Evolutionary conservation across 2,888 invertebrate species (phyloP), one percentile per base, ranked within the genome.

Genomic region (Drosophila tanythrix): DNA sequence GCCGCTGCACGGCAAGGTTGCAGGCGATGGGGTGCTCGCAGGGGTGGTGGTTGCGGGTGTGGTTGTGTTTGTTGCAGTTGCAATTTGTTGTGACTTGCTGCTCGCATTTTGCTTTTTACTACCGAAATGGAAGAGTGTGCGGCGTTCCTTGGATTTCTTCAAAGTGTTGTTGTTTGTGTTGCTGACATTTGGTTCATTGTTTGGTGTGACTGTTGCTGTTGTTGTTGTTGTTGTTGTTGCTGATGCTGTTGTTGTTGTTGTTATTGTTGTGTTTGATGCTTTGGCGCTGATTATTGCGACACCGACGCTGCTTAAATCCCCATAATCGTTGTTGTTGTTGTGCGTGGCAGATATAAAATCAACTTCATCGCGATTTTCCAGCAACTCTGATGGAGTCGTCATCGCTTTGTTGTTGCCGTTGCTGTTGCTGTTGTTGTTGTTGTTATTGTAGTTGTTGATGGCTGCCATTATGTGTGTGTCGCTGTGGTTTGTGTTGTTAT

Each of bases 281-380:
- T 84, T 84, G 88, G 73, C 59, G 79, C 55, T 67, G 58, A 86
- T 76, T 56, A 73, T 66, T 29, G 72, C 84, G 27, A 64, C 76
- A 62, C 65, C 79, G 67, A 58, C 81, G 73, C 79, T 80, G 53
- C 78, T 64, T 33, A 90, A 86, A 65, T 83, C 79, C 51, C 89
- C 89, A 62, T 86, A 87, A 8, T 88, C 77, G 50, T 90, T 90
- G 71, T 89, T 88, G 65, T 88, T 88, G 55, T 88, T 83, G 66
- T 84, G 68, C 36, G 78, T 68, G 46, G 71, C 74, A 10, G 60
- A 65, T 35, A 92, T 88, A 74, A 92, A 93, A 82, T 93, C 93
- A 43, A 93, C 92, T 85, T 92, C 93, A 88, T 93, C 93, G 36
- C 79, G 74, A 57, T 84, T 70, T 43, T 76, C 76, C 48, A 65